Conservation (phyloP, 2,113 vertebrate genomes). For the Mesitornis unicolor region DNA sequence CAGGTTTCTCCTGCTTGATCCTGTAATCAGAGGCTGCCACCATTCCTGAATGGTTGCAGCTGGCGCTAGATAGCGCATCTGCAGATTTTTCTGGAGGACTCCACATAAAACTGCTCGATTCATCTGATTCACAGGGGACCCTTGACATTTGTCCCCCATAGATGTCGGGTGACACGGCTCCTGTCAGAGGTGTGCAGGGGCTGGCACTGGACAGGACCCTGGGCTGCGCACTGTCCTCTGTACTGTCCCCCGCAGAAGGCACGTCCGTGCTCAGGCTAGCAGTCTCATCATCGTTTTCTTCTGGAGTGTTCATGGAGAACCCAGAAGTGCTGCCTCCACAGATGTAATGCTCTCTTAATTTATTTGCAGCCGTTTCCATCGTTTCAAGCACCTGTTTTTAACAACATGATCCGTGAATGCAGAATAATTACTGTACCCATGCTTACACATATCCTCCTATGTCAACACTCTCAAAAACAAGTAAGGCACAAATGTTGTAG, state of each 20-base stretch:
- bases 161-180: not conserved
- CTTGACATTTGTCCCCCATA: not conserved
- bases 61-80: not conserved
- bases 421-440: not conserved
- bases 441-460: not conserved
- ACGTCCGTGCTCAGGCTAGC: not conserved
- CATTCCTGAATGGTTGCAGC: not conserved
- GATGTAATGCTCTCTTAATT: not conserved
- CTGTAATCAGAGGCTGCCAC: fast-evolving
- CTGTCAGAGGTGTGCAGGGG: fast-evolving
- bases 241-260: not conserved
- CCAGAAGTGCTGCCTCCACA: not conserved
- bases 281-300: conserved; percentile 74
- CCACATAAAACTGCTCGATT: conserved; percentile 31
- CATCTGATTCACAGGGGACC: conserved; percentile 65
- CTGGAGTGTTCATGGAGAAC: conserved; percentile 70
- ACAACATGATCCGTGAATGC: not conserved
- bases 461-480: not conserved
- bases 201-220: fast-evolving
- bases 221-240: fast-evolving
- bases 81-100: not conserved
- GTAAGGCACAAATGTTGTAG: not conserved
- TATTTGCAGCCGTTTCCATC: conserved; percentile 44
- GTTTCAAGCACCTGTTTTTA: conserved; percentile 56
- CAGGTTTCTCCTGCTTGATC: not conserved